Evolutionary conservation across 2,888 invertebrate genomes (phyloP), one percentile per base, ranked within the genome.

Genomic region (Schrankia costaestrigalis): DNA sequence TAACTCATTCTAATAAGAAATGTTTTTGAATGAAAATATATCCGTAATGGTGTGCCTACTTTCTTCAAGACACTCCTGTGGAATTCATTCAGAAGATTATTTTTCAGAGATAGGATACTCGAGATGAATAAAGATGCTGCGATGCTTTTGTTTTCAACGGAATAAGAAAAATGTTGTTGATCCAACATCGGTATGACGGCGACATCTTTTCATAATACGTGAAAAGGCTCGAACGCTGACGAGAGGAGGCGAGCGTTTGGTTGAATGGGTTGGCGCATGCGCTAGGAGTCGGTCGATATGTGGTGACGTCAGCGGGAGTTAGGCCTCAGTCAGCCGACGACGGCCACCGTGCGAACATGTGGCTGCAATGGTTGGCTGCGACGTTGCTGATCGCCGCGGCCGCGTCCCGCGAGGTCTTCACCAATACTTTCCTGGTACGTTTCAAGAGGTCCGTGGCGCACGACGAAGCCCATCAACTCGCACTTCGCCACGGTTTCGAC

Each of bases 381-480:
- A 74, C 76, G 46, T 68, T 82, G 71, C 71, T 87, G 72, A 65
- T 78, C 62, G 76, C 79, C 56, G 75, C 75, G 61, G 71, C 63
- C 56, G 73, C 77, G 46, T 80, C 81, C 41, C 76, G 74, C 57
- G 93, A 96, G 74, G 93, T 99, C 63, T 97, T 97, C 90, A 98
- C 98, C 77, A 98, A 98, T 86, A 94, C 96, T 35, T 99, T 99
- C 90, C 91, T 97, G 77, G 98, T 99, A 63, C 92, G 94, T 62
- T 93, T 98, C 84, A 93, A 92, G 71, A 90, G 94, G 56, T 93
- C 94, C 46, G 92, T 95, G 41, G 93, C 92, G 38, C 92, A 91
- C 57, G 90, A 92, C 11, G 90, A 94, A 66, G 98, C 97, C 31
- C 93, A 93, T 72, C 81, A 90, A 55, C 91, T 99, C 49, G 98